phyloP scores from a whole-genome alignment of 2,113 vertebrate species.

The Takifugu flavidus region DNA sequence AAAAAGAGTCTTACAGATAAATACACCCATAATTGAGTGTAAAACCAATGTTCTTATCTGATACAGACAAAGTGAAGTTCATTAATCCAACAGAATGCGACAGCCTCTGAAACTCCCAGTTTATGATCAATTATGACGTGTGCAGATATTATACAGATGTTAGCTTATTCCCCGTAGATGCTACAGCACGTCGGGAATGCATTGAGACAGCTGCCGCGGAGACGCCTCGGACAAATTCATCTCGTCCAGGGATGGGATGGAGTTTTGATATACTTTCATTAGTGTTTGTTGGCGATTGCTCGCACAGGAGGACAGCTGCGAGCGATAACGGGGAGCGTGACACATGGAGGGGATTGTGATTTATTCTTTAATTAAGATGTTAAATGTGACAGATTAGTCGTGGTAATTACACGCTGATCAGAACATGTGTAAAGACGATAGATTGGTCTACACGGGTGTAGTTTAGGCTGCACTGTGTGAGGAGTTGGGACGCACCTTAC shows the following conservation, averaged over 20 bases:
- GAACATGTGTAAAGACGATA: conserved; percentile 23
- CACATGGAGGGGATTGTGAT: conserved; percentile 40
- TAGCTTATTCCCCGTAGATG: conserved; percentile 16
- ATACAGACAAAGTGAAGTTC: conserved; percentile 35
- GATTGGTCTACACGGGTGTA: conserved; percentile 15
- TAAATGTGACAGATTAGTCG: conserved; percentile 52
- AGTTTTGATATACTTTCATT: conserved; percentile 51
- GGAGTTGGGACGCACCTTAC: not conserved
- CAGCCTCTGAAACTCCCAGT: conserved; percentile 31
- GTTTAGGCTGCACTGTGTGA: not conserved
- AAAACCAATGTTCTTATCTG: conserved; percentile 44
- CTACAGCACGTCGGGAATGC: conserved; percentile 2
- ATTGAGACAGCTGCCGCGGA: conserved; percentile 23
- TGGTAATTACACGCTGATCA: conserved; percentile 46
- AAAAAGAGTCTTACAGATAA: conserved; percentile 30
- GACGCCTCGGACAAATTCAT: conserved; percentile 42
- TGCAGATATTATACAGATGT: conserved; percentile 13
- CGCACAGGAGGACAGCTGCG: conserved; percentile 18
- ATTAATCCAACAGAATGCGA: conserved; percentile 29
- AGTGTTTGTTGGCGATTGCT: conserved; percentile 48
- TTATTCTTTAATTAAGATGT: conserved; percentile 56
- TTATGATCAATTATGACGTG: conserved; percentile 23
- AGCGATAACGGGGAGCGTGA: conserved; percentile 38
- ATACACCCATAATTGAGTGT: conserved; percentile 32
- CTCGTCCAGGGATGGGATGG: conserved; percentile 31